Evolutionary conservation across 1,140 invertebrate species (phyloP).

Genomic region (Saxidomus purpurata): DNA sequence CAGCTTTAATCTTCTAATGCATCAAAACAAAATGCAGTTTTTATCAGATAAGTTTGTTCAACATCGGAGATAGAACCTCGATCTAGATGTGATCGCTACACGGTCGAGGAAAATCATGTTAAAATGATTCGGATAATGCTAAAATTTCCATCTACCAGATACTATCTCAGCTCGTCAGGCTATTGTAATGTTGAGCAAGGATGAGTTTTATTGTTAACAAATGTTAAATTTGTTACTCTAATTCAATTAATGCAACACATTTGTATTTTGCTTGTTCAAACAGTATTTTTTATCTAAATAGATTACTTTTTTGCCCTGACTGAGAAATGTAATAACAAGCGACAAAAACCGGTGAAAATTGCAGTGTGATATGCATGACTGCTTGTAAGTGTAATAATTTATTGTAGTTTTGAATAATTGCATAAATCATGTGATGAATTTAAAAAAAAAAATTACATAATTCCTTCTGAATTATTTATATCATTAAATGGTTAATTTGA

Average conservation of each 20-base stretch:
- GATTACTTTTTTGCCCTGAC: not conserved
- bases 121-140: slow-evolving; percentile 36
- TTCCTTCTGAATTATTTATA: too few relatives aligned
- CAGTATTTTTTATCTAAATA: not conserved
- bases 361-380: not conserved
- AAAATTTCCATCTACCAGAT: slow-evolving; percentile 22
- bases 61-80: slow-evolving; percentile 2
- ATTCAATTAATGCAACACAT: slow-evolving; percentile 29
- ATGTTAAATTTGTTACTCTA: slow-evolving; percentile 16
- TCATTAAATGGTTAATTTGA: too few relatives aligned
- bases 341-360: not conserved
- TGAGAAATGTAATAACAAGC: not conserved
- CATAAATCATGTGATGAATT: too few relatives aligned
- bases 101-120: slow-evolving; percentile 35
- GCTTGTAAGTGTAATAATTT: not conserved
- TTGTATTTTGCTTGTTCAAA: slow-evolving; percentile 8
- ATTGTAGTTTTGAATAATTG: too few relatives aligned
- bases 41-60: slow-evolving; percentile 47
- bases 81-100: slow-evolving; percentile 13
- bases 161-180: not conserved
- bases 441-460: too few relatives aligned
- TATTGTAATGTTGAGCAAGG: not conserved
- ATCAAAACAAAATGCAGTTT: slow-evolving; percentile 43
- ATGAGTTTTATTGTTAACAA: slow-evolving; percentile 23
- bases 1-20: slow-evolving; percentile 6